phyloP scores from a whole-genome alignment of 2,888 invertebrate species.

The Drosophila cognata region DNA sequence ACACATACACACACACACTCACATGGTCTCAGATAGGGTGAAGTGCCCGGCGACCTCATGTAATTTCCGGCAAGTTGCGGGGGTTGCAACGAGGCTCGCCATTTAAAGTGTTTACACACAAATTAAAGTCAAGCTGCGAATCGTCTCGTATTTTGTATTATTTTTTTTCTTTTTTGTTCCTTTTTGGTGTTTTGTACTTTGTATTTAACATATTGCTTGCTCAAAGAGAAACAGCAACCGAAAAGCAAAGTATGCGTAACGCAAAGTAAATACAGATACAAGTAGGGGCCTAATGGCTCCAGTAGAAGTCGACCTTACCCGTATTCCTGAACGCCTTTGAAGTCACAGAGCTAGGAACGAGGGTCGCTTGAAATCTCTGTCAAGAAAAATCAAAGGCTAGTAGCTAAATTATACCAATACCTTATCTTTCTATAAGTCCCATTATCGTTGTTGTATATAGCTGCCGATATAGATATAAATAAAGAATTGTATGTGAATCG shows the following conservation, averaged over 20 bases:
- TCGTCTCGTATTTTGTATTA: conserved; percentile 46
- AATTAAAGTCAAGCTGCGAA: conserved; percentile 74
- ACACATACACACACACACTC: conserved; percentile 10
- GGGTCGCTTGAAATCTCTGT: conserved; percentile 9
- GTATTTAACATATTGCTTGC: conserved; percentile 5
- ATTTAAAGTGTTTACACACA: conserved; percentile 78
- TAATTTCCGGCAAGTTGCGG: conserved; percentile 24
- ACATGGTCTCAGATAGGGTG: conserved; percentile 40
- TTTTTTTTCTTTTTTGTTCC: conserved; percentile 2
- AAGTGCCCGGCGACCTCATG: conserved; percentile 50
- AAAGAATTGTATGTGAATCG: not conserved
- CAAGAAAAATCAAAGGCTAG: not conserved
- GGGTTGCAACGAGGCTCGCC: conserved; percentile 19
- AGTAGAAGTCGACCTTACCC: conserved; percentile 11
- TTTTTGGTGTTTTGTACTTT: conserved; percentile 3
- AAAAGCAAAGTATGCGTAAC: conserved; percentile 59
- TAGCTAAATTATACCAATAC: not conserved
- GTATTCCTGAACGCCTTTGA: conserved; percentile 39
- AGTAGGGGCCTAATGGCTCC: conserved; percentile 9
- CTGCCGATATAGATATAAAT: not conserved
- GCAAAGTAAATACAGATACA: conserved; percentile 71
- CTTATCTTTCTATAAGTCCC: not conserved
- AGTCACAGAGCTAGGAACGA: conserved; percentile 26
- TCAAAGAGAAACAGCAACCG: conserved; percentile 32
- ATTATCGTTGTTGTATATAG: not conserved